Evolutionary conservation across 2,113 vertebrate genomes (phyloP).

Genomic region (Cichladusa arquata): DNA sequence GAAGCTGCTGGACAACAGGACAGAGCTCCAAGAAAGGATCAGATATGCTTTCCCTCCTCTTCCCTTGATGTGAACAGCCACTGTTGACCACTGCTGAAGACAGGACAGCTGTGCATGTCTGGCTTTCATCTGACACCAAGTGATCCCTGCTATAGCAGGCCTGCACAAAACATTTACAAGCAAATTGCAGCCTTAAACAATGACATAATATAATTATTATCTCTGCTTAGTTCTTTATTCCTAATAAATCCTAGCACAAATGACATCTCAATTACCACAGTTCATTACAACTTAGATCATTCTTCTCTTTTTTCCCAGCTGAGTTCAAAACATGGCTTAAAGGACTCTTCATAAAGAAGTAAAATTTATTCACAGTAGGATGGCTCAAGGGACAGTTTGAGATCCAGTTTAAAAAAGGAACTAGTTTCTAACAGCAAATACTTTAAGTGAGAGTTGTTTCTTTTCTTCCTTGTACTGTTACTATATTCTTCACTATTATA

Average conservation of each 20-base stretch:
- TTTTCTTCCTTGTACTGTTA: neutral
- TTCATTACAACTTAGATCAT: constrained; percentile 31
- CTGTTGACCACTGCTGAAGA: neutral
- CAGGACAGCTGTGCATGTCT: neutral
- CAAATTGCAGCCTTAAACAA: neutral
- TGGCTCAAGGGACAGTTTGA: neutral
- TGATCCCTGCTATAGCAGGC: neutral
- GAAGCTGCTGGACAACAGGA: neutral
- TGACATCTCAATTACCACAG: constrained; percentile 41
- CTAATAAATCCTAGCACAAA: constrained; percentile 29
- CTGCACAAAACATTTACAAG: neutral
- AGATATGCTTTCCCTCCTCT: neutral
- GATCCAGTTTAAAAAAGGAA: neutral
- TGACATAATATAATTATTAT: neutral
- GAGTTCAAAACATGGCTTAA: constrained; percentile 28
- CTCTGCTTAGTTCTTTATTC: constrained; percentile 32
- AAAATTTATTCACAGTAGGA: neutral
- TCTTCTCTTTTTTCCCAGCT: constrained; percentile 1
- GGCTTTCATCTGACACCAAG: neutral
- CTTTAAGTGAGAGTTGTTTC: neutral
- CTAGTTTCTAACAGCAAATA: neutral
- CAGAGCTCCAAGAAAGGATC: neutral
- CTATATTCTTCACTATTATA: neutral
- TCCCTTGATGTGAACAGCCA: neutral
- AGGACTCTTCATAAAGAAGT: neutral